These are phyloP conservation scores for Hypomesus transpacificus DNA, from an alignment of 2,113 vertebrate genomes.

Conservation along the genomic window DNA sequence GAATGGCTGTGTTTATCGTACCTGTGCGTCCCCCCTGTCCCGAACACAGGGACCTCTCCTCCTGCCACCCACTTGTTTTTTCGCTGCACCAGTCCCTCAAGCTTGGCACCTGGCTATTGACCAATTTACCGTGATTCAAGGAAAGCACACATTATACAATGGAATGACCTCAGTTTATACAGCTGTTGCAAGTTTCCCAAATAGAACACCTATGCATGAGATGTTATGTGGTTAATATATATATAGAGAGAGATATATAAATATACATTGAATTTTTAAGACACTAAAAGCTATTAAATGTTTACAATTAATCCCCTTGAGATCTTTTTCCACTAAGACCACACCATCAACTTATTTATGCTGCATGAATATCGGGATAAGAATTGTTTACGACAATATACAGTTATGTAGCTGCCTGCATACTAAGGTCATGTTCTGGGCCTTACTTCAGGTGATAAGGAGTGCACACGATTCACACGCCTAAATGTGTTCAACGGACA, in stretches of 20 bases:
- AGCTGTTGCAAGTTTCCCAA: slow-evolving; percentile 60
- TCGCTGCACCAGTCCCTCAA: slow-evolving; percentile 29
- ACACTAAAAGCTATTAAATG: slow-evolving; percentile 58
- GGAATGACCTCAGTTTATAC: slow-evolving; percentile 68
- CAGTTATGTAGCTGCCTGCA: no score
- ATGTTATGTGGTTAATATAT: slow-evolving; percentile 68
- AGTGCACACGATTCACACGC: no score
- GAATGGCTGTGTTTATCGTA: slow-evolving; percentile 23
- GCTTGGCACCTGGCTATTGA: slow-evolving; percentile 55
- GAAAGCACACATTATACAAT: slow-evolving; percentile 72
- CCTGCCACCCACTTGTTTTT: slow-evolving; percentile 23
- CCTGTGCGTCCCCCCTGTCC: neutral
- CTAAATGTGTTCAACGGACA: no score
- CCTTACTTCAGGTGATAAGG: no score
- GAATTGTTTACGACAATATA: neutral
- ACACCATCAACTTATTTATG: slow-evolving; percentile 30
- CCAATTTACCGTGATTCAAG: slow-evolving; percentile 52
- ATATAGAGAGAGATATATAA: slow-evolving; percentile 48
- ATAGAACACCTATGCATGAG: slow-evolving; percentile 72
- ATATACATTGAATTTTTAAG: slow-evolving; percentile 56
- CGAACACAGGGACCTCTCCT: slow-evolving; percentile 38
- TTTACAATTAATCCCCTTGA: slow-evolving; percentile 57
- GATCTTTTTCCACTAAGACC: slow-evolving; percentile 44
- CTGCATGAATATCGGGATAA: slow-evolving; percentile 54
- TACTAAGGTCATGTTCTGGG: no score